phyloP scores from a whole-genome alignment of 2,888 invertebrate species.

The Heteromyza rotundicornis region DNA sequence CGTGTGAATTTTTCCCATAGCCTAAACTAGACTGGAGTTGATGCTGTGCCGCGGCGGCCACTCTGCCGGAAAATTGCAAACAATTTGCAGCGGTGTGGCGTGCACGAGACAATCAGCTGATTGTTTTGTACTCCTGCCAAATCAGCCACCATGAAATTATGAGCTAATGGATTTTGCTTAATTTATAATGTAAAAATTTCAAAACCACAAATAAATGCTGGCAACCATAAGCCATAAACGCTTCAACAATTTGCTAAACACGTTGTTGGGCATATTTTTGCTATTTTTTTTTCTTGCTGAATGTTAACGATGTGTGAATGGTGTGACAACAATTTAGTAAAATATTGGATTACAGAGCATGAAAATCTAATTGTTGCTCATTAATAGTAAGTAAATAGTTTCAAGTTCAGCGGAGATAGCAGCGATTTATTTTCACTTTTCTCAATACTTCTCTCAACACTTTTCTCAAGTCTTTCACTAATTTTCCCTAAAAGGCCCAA shows the following conservation, averaged over 20 bases:
- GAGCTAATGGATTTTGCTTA: slow-evolving; percentile 52
- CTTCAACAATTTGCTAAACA: slow-evolving; percentile 18
- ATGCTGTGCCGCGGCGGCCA: slow-evolving; percentile 25
- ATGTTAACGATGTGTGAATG: too few species aligned
- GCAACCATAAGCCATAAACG: too few species aligned
- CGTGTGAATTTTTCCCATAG: slow-evolving; percentile 43
- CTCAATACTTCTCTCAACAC: too few species aligned
- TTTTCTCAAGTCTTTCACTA: too few species aligned
- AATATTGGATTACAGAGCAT: too few species aligned
- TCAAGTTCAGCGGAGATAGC: neutral
- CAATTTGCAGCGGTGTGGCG: slow-evolving; percentile 37
- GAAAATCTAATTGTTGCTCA: too few species aligned
- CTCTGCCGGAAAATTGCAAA: slow-evolving; percentile 51
- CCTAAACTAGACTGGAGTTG: slow-evolving; percentile 33
- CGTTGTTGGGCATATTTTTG: slow-evolving; percentile 18
- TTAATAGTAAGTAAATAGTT: neutral
- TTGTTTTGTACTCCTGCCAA: neutral
- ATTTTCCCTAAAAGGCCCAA: too few species aligned
- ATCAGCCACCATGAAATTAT: slow-evolving; percentile 47
- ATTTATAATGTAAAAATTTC: slow-evolving; percentile 12
- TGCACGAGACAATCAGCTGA: neutral
- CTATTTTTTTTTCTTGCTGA: too few species aligned
- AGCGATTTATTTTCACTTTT: neutral
- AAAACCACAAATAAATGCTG: slow-evolving; percentile 30
- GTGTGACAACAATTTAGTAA: too few species aligned